Conservation (phyloP, 2,113 vertebrate species). For the Tetraodon nigroviridis region DNA sequence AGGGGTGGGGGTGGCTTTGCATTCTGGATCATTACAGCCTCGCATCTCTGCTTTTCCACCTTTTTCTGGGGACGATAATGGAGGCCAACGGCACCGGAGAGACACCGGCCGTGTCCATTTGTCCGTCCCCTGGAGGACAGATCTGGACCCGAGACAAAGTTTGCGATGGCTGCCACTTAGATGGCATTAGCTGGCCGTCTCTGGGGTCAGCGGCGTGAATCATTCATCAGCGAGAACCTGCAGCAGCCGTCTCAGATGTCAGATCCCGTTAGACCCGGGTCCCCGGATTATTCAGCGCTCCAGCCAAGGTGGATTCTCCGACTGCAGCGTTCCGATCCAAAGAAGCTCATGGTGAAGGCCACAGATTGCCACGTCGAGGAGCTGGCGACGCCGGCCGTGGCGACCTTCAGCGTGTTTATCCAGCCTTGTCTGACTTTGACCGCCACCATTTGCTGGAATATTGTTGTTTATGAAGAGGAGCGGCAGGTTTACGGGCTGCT, state of each 20-base stretch:
- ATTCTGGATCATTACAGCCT: slow-evolving; percentile 89
- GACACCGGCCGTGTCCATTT: slow-evolving; percentile 84
- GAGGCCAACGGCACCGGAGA: slow-evolving; percentile 79
- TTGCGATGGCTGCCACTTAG: slow-evolving; percentile 77
- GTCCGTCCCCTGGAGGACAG: slow-evolving; percentile 77
- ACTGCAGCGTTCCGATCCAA: too few species aligned
- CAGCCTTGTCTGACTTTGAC: slow-evolving; percentile 68
- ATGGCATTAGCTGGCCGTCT: slow-evolving; percentile 85
- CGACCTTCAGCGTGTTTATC: slow-evolving; percentile 65
- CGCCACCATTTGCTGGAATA: slow-evolving; percentile 65
- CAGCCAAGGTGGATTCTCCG: slow-evolving; percentile 14
- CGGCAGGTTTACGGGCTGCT: slow-evolving; percentile 67
- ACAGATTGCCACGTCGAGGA: not conserved
- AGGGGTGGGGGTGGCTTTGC: not conserved
- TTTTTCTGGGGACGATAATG: slow-evolving; percentile 79
- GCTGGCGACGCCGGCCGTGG: slow-evolving; percentile 17
- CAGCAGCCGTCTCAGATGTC: slow-evolving; percentile 58
- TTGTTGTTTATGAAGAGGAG: slow-evolving; percentile 71
- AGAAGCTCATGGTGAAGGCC: too few species aligned
- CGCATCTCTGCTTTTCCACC: slow-evolving; percentile 68
- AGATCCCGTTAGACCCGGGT: slow-evolving; percentile 57
- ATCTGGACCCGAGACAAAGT: slow-evolving; percentile 81
- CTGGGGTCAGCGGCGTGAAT: slow-evolving; percentile 63
- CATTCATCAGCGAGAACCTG: slow-evolving; percentile 71
- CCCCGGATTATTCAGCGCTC: slow-evolving; percentile 28